Base-by-base conservation (phyloP, 1,140 invertebrate genomes). In the Octopus bimaculoides region DNA sequence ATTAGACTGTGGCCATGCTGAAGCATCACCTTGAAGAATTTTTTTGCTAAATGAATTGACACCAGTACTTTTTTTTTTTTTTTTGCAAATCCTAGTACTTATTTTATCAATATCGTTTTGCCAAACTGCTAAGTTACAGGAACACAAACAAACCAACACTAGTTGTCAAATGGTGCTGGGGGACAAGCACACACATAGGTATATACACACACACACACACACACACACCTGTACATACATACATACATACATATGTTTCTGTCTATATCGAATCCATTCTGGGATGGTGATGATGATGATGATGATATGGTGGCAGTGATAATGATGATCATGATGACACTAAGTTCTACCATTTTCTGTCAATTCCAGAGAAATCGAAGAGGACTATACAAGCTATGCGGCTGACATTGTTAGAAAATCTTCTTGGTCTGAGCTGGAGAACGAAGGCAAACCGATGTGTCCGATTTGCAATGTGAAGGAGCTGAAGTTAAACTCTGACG, bases 381-480 rank as follows among this genome's bases (percentile, higher is more conserved):
- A 89, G 61, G 88, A 89, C 26, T 89, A 88, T 79, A 80, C 85
- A 9, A 79, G 83, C 17, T 85, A 85, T 66, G 86, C 88, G 12
- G 81, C 83, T 52, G 83, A 83, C 61, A 84, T 88, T 0, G 86
- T 85, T 71, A 79, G 85, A 73, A 78, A 85, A 75, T 78, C 85
- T 12, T 83, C 84, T 17, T 81, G 83, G 80, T 80, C 81, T 26
- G 85, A 81, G 75, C 75, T 78, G 6, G 83, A 84, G 52, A 82
- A 77, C 52, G 80, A 77, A 71, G 84, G 81, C 78, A 77, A 75
- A 12, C 80, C 75, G n/a, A 61, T 87, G 69, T 89, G 88, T 80
- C 87, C 88, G 17, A 82, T 89, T 8, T 89, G 88, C 76, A 80
- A 87, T 54, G 82, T 82, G 77, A 83, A 79, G 52, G 83, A 86